Evolutionary conservation across 2,113 vertebrate genomes (phyloP), one percentile per base, ranked within the genome.

Genomic region (Laterallus jamaicensis): DNA sequence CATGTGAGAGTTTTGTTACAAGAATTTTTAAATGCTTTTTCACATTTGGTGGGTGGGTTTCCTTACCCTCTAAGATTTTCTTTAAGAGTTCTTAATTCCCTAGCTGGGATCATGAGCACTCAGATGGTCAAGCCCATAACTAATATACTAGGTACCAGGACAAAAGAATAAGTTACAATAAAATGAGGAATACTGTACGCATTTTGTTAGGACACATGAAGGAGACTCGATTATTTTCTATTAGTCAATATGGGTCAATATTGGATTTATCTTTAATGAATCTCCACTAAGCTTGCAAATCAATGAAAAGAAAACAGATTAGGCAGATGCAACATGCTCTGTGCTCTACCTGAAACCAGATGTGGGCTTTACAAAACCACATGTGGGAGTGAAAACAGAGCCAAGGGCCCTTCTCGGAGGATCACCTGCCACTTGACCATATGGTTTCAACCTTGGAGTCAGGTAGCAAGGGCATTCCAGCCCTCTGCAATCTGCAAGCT

Each of bases 381-480:
- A 97, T 96, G 95, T 93, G 95, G 93, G 95, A 94, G 52, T 10
- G 96, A 97, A 96, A 96, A 95, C 92, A 91, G 91, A 96, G 96
- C 96, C 95, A 96, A 97, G 93, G 96, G 95, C 96, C 95, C 92
- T 96, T 96, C 92, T 82, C 91, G n/a, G 88, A 96, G 92, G 95
- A 96, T 96, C 93, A 96, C 93, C 96, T 91, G 92, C 89, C 7
- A 89, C 95, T 96, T 96, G 95, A 94, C 95, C 96, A 96, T 96
- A 97, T 97, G 96, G 88, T 96, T 96, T 95, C 96, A 97, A 97
- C 93, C 96, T 97, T 97, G 96, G 96, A 95, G 93, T 82, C 83
- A 63, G 80, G 94, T 91, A 95, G 88, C 96, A 97, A 97, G 96
- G 95, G 91, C 96, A 96, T 96, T 95, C 86, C 67, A 93, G 88